Conservation (phyloP, 2,797 vertebrate genomes). For the Tragopan temminckii region DNA sequence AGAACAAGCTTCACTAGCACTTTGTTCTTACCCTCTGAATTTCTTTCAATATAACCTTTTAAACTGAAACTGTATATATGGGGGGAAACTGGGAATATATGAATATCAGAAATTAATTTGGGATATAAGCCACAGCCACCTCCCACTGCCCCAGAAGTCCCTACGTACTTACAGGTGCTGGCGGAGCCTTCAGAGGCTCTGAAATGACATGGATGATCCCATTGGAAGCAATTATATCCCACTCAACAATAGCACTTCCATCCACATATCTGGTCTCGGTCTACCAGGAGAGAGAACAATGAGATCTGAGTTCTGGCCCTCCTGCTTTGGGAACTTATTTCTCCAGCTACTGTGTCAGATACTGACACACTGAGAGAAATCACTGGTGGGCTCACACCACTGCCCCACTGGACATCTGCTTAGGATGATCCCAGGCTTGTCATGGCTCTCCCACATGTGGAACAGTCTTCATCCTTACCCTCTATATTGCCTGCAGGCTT, state of each 20-base stretch:
- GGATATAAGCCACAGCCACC: not conserved
- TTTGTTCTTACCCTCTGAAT: not conserved
- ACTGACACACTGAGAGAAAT: not conserved
- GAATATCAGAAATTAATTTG: not conserved
- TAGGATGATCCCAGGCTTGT: not conserved
- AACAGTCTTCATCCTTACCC: not conserved
- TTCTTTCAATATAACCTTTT: not conserved
- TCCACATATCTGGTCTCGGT: constrained; percentile 85
- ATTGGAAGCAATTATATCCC: constrained; percentile 90
- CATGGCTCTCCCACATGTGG: not conserved
- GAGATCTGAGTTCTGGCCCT: not conserved
- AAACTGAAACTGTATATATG: not conserved
- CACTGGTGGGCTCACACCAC: rapidly evolving
- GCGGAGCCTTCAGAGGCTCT: constrained; percentile 87
- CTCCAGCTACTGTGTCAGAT: not conserved
- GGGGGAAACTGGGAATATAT: not conserved
- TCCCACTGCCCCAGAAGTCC: not conserved
- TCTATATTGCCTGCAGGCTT: not conserved
- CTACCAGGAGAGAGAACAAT: constrained; percentile 69
- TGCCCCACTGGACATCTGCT: not conserved
- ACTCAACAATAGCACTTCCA: constrained; percentile 84
- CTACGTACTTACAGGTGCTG: constrained; percentile 77
- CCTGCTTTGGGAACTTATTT: not conserved
- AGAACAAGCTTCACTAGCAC: not conserved
- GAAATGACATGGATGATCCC: constrained; percentile 94